Evolutionary conservation across 2,888 invertebrate genomes (phyloP).

Genomic region (Caenorhabditis sp.): DNA sequence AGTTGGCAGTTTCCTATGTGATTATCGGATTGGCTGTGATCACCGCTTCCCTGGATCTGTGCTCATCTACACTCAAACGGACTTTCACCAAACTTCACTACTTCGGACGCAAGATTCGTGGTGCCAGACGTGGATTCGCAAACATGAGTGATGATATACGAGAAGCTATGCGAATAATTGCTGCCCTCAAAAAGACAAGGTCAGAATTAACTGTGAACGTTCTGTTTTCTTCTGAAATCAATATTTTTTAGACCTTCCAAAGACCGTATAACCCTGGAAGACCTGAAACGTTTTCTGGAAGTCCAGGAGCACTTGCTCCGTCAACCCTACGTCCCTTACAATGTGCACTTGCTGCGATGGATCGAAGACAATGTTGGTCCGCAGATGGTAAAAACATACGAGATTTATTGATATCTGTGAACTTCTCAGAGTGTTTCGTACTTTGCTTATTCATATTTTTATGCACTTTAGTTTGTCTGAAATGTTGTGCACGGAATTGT

Average conservation of each 20-base stretch:
- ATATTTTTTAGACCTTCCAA: slow-evolving; percentile 70
- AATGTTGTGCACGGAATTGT: slow-evolving; percentile 42
- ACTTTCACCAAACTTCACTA: slow-evolving; percentile 79
- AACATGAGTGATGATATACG: slow-evolving; percentile 79
- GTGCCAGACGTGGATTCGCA: slow-evolving; percentile 76
- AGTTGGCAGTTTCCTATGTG: slow-evolving; percentile 79
- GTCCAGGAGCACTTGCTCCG: slow-evolving; percentile 77
- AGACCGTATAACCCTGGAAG: slow-evolving; percentile 79
- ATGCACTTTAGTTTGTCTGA: slow-evolving; percentile 18
- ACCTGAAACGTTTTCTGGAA: slow-evolving; percentile 78
- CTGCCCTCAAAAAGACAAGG: slow-evolving; percentile 78
- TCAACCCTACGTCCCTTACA: slow-evolving; percentile 78
- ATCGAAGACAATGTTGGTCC: slow-evolving; percentile 77
- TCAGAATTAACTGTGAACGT: slow-evolving; percentile 17
- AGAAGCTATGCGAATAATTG: slow-evolving; percentile 79
- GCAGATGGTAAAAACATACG: slow-evolving; percentile 59
- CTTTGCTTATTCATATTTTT: slow-evolving; percentile 10
- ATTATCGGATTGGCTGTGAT: slow-evolving; percentile 79
- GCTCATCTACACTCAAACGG: slow-evolving; percentile 78
- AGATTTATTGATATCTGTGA: slow-evolving; percentile 24
- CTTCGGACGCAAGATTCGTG: slow-evolving; percentile 76
- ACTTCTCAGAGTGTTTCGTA: slow-evolving; percentile 19
- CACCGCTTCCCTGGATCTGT: slow-evolving; percentile 79
- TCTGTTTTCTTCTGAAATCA: not conserved
- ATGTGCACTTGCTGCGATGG: slow-evolving; percentile 79